A percentile compares a stretch with the other conserved stretches of the same genome.
Evolutionary conservation across 2,888 invertebrate genomes (phyloP).

Genomic region (Hipparchia semele): DNA sequence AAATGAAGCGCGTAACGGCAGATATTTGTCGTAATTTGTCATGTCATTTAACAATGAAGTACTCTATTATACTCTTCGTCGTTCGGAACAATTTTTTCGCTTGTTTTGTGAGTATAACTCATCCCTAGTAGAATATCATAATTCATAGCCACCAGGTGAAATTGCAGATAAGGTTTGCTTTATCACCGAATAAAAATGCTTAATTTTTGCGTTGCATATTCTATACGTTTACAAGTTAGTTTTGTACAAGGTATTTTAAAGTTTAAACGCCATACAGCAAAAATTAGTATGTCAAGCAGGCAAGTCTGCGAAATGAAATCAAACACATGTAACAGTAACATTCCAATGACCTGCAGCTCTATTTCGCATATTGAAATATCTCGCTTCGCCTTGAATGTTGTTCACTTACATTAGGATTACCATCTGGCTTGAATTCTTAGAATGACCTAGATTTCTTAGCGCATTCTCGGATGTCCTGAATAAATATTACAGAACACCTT

Average conservation of each 20-base stretch:
- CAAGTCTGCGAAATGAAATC: constrained; percentile 22
- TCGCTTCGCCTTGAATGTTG: constrained; percentile 25
- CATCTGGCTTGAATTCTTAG: constrained; percentile 4
- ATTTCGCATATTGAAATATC: constrained; percentile 29
- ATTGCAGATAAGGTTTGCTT: too few relatives aligned
- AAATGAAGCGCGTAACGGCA: too few relatives aligned
- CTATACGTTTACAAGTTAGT: too few relatives aligned
- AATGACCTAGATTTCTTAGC: constrained; percentile 6
- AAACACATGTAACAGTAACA: constrained; percentile 28
- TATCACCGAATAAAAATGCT: too few relatives aligned
- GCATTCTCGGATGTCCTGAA: neutral
- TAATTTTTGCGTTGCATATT: too few relatives aligned
- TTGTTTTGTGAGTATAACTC: too few relatives aligned
- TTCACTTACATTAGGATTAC: constrained; percentile 21
- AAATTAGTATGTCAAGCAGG: constrained; percentile 25
- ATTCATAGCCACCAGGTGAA: too few relatives aligned
- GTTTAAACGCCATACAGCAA: constrained; percentile 1
- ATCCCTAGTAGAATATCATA: too few relatives aligned
- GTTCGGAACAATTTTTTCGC: too few relatives aligned
- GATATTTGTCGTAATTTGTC: too few relatives aligned
- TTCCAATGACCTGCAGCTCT: constrained; percentile 27
- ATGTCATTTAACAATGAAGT: too few relatives aligned
- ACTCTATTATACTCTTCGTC: too few relatives aligned
- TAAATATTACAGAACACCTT: neutral
- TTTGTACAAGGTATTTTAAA: neutral